Evolutionary conservation across 2,113 vertebrate genomes (phyloP).

Genomic region (Cavia aperea): DNA sequence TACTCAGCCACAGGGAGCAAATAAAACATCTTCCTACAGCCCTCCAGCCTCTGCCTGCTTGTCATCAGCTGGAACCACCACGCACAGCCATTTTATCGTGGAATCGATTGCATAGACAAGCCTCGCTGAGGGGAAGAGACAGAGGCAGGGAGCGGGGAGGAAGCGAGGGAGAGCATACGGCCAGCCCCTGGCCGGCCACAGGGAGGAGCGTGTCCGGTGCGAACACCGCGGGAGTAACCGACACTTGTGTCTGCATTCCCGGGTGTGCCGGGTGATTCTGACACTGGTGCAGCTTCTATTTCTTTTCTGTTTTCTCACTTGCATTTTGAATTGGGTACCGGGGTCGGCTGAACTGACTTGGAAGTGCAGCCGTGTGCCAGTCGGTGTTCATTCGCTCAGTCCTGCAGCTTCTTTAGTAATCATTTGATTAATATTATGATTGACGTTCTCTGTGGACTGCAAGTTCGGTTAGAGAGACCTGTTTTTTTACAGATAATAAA

Average conservation of each 20-base stretch:
- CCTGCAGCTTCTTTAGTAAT: slow-evolving; percentile 42
- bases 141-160: no score
- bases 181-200: neutral
- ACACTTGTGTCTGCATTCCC: neutral
- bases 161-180: rapidly evolving
- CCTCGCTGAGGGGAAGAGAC: neutral
- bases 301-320: slow-evolving; percentile 13
- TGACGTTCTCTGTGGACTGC: slow-evolving; percentile 33
- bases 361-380: neutral
- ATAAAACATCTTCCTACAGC: neutral
- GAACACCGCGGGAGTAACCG: neutral
- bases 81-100: neutral
- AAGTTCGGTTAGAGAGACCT: slow-evolving; percentile 40
- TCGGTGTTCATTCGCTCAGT: neutral
- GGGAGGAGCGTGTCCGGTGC: neutral
- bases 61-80: neutral
- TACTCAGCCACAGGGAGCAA: neutral
- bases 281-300: neutral
- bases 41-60: neutral
- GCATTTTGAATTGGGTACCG: neutral
- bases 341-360: neutral
- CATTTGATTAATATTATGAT: slow-evolving; percentile 43
- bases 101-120: neutral
- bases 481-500: slow-evolving; percentile 44
- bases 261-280: neutral